phyloP scores from a whole-genome alignment of 2,888 invertebrate genomes.

The Heliconius aoede region DNA sequence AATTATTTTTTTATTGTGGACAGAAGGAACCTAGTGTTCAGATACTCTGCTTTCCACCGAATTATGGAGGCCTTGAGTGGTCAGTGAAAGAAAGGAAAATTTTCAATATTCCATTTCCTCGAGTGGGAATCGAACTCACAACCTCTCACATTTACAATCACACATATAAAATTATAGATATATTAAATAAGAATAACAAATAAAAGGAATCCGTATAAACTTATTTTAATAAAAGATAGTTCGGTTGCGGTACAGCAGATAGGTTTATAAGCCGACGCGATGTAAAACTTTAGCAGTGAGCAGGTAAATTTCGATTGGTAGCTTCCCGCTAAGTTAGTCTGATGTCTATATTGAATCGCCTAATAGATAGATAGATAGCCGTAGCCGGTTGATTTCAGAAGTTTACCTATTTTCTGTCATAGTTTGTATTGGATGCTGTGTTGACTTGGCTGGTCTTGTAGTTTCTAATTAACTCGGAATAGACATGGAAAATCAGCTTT shows the following conservation, averaged over 20 bases:
- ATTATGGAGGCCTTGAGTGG: background rate
- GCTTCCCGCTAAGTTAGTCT: constrained; percentile 41
- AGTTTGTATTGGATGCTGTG: constrained; percentile 2
- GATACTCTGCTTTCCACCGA: background rate
- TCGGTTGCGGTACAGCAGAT: constrained; percentile 8
- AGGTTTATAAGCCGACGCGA: constrained; percentile 31
- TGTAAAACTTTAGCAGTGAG: constrained; percentile 33
- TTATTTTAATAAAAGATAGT: constrained; percentile 5
- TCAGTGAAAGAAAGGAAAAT: too few relatives aligned
- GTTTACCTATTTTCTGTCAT: constrained; percentile 27
- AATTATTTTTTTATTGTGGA: too few relatives aligned
- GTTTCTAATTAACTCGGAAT: background rate
- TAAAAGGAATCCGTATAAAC: background rate
- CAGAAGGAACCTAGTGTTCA: too few relatives aligned
- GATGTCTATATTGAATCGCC: constrained; percentile 46
- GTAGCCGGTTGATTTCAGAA: constrained; percentile 39
- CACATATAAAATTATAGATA: background rate
- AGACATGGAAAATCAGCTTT: background rate
- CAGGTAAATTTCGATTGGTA: constrained; percentile 46
- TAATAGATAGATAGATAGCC: constrained; percentile 32
- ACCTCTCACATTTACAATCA: background rate
- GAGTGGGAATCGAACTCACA: background rate
- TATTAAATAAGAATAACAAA: background rate
- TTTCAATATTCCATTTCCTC: background rate
- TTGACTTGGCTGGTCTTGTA: background rate